Evolutionary conservation across 2,888 invertebrate species (phyloP), one percentile per base, ranked within the genome.

Genomic region (Rhabditophanes sp.): DNA sequence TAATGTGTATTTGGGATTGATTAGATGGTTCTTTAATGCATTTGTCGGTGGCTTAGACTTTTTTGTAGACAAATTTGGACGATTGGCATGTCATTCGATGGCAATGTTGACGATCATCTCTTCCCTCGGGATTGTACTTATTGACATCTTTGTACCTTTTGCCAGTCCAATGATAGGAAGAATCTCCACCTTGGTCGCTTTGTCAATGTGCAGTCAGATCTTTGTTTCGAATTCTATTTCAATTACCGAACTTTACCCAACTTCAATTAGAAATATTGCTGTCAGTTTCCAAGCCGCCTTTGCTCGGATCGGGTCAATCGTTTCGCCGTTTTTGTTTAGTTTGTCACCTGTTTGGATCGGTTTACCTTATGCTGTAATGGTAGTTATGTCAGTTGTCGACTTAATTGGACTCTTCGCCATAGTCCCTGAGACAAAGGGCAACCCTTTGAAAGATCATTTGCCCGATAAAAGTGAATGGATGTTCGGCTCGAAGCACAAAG

Each of bases 341-440:
- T 31, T 50, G 40, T 48, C 52, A n/a, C n/a, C 45, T 23, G 42
- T 44, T 32, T 56, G 55, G 55, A 26, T 50, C 5, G 47, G 49
- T 1, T 37, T 54, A 9, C 56, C 56, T 14, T 56, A 44, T 37
- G 37, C 46, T n/a, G 35, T 48, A 3, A 53, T 56, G 46, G 30
- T 53, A 11, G n/a, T 42, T 4, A 35, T 46, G 11, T 42, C 48
- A n/a, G 14, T 36, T 1, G 37, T 53, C 14, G 51, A 53, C 26
- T 37, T 43, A 6, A 18, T 45, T 12, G 31, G 46, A 15, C 56
- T 53, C 35, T 41, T 46, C 20, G 35, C 36, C n/a, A 29, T 49
- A 3, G 37, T 56, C 9, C 56, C 56, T 3, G 56, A 56, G 32
- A 56, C 56, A 3, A 57, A 56, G 20, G 46, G 48, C n/a, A 33